These are phyloP conservation scores for Formica aserva DNA, from an alignment of 2,888 invertebrate genomes.

Conservation along the genomic window DNA sequence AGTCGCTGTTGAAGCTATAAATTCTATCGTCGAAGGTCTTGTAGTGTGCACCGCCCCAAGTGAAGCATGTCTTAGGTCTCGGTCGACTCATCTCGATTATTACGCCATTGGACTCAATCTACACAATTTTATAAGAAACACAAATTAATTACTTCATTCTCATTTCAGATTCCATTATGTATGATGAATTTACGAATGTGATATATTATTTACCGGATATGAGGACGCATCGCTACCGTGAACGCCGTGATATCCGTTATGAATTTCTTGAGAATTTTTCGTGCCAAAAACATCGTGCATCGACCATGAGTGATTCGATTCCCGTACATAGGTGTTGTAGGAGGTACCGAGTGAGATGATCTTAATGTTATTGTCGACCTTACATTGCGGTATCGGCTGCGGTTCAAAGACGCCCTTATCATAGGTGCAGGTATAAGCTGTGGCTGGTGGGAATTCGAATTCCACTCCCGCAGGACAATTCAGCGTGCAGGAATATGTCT, in stretches of 20 bases:
- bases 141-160: slow-evolving; percentile 13
- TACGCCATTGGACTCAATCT: slow-evolving; percentile 41
- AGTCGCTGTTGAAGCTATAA: slow-evolving; percentile 91
- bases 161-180: background rate
- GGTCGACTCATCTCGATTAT: slow-evolving; percentile 84
- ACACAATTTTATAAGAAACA: background rate
- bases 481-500: slow-evolving; percentile 89
- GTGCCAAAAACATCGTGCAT: slow-evolving; percentile 60
- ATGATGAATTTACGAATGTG: background rate
- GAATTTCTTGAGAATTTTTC: background rate
- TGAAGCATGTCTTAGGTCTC: slow-evolving; percentile 90
- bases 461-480: slow-evolving; percentile 89
- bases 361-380: slow-evolving; percentile 87
- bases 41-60: slow-evolving; percentile 93
- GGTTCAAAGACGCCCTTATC: slow-evolving; percentile 90
- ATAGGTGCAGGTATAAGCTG: slow-evolving; percentile 90
- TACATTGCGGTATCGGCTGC: slow-evolving; percentile 91
- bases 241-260: slow-evolving; percentile 15
- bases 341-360: slow-evolving; percentile 68
- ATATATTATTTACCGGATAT: slow-evolving; percentile 34
- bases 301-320: slow-evolving; percentile 75
- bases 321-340: slow-evolving; percentile 67
- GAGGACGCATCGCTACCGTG: background rate
- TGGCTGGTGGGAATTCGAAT: slow-evolving; percentile 88
- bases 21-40: slow-evolving; percentile 95